phyloP scores from a whole-genome alignment of 1,140 invertebrate species.

The Leguminivora glycinivorella region DNA sequence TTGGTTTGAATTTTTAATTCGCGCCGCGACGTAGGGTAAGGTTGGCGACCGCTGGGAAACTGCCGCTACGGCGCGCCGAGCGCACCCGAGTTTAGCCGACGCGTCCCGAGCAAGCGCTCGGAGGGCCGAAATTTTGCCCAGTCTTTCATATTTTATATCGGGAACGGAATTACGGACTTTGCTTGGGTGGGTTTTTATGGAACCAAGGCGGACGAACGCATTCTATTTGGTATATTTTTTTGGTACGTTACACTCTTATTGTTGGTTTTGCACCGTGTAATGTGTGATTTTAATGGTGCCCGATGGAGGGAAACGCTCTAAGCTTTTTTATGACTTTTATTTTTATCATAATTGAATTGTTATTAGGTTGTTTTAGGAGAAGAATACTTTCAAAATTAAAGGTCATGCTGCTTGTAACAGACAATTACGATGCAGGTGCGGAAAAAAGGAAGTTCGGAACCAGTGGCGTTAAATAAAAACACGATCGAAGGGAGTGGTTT shows the following conservation, averaged over 20 bases:
- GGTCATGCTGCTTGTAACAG: neutral
- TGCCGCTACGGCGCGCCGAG: constrained; percentile 71
- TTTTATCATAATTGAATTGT: neutral
- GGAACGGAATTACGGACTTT: constrained; percentile 73
- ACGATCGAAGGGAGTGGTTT: no score
- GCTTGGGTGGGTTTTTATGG: constrained; percentile 71
- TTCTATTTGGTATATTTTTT: constrained; percentile 69
- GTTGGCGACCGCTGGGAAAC: constrained; percentile 55
- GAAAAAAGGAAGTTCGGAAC: no score
- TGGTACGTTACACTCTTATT: constrained; percentile 58
- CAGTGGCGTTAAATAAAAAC: no score
- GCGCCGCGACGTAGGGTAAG: constrained; percentile 44
- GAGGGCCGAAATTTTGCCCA: constrained; percentile 60
- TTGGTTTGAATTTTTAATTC: constrained; percentile 2
- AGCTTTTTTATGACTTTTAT: constrained; percentile 2
- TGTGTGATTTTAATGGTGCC: constrained; percentile 64
- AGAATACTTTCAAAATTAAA: neutral
- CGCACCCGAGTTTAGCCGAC: constrained; percentile 16
- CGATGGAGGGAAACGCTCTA: constrained; percentile 30
- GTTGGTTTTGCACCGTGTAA: constrained; percentile 57
- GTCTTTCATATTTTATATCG: constrained; percentile 78
- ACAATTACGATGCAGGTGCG: neutral
- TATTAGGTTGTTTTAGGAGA: neutral
- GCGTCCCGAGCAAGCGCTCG: constrained; percentile 36
- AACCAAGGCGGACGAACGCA: constrained; percentile 58